Percentiles rank a stretch among this genome's conserved stretches.
Conservation (phyloP, 1,140 invertebrate genomes). For the Venustaconcha ellipsiformis region DNA sequence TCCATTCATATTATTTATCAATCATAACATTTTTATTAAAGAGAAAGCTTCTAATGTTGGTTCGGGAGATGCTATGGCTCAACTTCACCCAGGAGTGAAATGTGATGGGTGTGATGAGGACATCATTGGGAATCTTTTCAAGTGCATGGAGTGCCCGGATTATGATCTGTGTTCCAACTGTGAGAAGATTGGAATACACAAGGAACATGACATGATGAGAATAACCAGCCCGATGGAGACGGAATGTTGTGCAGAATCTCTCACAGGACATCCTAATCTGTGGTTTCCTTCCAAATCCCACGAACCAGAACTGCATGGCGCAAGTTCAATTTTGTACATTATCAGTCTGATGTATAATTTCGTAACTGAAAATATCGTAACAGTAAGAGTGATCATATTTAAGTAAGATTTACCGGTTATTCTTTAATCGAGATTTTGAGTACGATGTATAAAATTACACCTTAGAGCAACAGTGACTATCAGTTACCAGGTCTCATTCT, state of each 20-base stretch:
- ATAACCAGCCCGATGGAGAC: slow-evolving; percentile 67
- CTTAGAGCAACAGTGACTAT: too few species aligned
- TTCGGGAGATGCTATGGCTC: neutral
- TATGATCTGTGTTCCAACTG: slow-evolving; percentile 86
- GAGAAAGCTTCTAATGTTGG: too few species aligned
- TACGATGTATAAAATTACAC: too few species aligned
- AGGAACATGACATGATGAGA: slow-evolving; percentile 85
- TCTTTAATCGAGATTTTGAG: too few species aligned
- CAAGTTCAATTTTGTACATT: slow-evolving; percentile 3
- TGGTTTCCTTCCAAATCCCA: slow-evolving; percentile 11
- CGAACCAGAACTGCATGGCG: slow-evolving; percentile 23
- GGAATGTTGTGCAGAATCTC: slow-evolving; percentile 9
- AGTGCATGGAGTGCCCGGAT: slow-evolving; percentile 85
- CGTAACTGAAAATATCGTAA: too few species aligned
- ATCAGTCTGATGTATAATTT: too few species aligned
- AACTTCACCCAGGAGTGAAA: slow-evolving; percentile 74
- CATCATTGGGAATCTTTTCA: slow-evolving; percentile 84
- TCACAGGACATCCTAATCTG: slow-evolving; percentile 4
- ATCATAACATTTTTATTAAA: too few species aligned
- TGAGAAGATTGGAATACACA: slow-evolving; percentile 78
- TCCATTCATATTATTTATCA: too few species aligned
- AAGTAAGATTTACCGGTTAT: too few species aligned
- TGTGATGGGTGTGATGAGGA: slow-evolving; percentile 80
- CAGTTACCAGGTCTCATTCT: too few species aligned
- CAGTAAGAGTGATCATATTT: too few species aligned